Conservation (phyloP, 2,888 invertebrate species). For the Coenonympha glycerion region DNA sequence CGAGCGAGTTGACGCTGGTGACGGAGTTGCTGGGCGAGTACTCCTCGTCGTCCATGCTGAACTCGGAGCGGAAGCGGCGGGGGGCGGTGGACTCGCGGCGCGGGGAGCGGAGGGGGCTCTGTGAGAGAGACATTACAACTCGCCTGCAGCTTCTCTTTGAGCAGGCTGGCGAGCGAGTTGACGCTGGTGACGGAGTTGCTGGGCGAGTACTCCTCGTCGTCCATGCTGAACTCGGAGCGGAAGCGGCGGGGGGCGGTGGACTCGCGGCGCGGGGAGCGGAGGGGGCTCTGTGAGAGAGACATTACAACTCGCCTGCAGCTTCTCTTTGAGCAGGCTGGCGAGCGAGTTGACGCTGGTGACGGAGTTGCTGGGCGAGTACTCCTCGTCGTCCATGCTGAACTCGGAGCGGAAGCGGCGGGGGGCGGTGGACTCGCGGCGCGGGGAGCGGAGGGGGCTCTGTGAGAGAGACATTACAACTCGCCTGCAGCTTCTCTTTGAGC, state of each 20-base stretch:
- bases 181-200: slow-evolving; percentile 88
- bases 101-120: slow-evolving; percentile 80
- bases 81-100: slow-evolving; percentile 77
- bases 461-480: slow-evolving; percentile 39
- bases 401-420: slow-evolving; percentile 72
- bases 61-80: slow-evolving; percentile 71
- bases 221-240: slow-evolving; percentile 74
- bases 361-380: slow-evolving; percentile 84
- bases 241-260: slow-evolving; percentile 70
- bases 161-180: slow-evolving; percentile 87
- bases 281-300: slow-evolving; percentile 74
- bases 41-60: slow-evolving; percentile 78
- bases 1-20: slow-evolving; percentile 89
- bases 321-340: slow-evolving; percentile 87
- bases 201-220: slow-evolving; percentile 80
- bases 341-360: slow-evolving; percentile 90
- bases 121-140: slow-evolving; percentile 15
- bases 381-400: slow-evolving; percentile 77
- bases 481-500: slow-evolving; percentile 88
- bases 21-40: slow-evolving; percentile 86
- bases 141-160: slow-evolving; percentile 89
- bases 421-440: slow-evolving; percentile 77
- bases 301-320: slow-evolving; percentile 79
- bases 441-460: slow-evolving; percentile 80
- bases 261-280: slow-evolving; percentile 79